Base-by-base conservation (phyloP, 2,888 invertebrate genomes). In the Nasonovia ribisnigri region DNA sequence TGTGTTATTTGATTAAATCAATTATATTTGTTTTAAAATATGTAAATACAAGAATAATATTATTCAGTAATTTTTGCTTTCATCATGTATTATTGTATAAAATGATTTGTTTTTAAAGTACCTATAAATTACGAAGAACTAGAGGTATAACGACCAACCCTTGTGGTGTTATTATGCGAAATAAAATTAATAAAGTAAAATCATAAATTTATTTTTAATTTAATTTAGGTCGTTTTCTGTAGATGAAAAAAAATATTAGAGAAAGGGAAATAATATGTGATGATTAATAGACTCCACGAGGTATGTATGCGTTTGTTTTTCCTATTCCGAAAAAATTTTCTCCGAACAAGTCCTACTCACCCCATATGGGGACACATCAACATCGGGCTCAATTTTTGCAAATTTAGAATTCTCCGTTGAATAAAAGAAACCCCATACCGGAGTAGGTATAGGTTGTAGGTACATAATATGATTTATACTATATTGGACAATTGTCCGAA, bases 31-130 rank as follows among this genome's bases (percentile, higher is more conserved):
- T n/a, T 67, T 67, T 36, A 13, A 5, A 60, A 24, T 8, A 67
- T 16, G n/a, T 1, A 46, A 11, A 46, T 67, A 67, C 6, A n/a
- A 36, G 16, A 67, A 67, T 60, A 60, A 54, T 29, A 60, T 36
- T 67, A 67, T 67, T 67, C n/a, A 16, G 13, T 36, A n/a, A 13
- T 13, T 13, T 13, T n/a, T n/a, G 13, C n/a, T 16, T 67, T 67
- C n/a, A 67, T n/a, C n/a, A 67, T 67, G 67, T 67, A 67, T 67
- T 67, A n/a, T 67, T 67, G 11, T n/a, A 1, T 67, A n/a, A 3
- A 67, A 67, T 67, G n/a, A 67, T 67, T 67, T n/a, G n/a, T 67
- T n/a, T 60, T 60, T 67, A 67, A n/a, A 67, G n/a, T 67, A 48
- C 48, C 48, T 48, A 67, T n/a, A n/a, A 67, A n/a, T 0, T n/a